phyloP scores from a whole-genome alignment of 1,140 invertebrate species.

The Drosophila kanapiae region DNA sequence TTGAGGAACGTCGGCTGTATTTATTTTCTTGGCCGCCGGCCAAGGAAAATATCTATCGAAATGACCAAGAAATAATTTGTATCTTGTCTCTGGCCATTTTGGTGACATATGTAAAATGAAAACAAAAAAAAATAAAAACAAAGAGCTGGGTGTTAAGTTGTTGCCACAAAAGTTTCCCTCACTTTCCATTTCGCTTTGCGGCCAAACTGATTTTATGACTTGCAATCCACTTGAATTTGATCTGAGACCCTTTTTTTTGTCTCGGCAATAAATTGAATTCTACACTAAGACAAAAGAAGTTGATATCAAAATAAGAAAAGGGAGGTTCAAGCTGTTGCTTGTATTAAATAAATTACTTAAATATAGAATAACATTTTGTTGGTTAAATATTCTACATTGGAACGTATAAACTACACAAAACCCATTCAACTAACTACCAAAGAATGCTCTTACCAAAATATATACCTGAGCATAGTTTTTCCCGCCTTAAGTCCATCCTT shows the following conservation, averaged over 20 bases:
- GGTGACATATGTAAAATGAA: conserved; percentile 30
- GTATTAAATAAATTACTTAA: background rate
- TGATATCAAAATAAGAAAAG: too few species aligned
- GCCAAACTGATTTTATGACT: conserved; percentile 61
- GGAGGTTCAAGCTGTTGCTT: background rate
- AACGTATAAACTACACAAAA: background rate
- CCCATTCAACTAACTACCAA: background rate
- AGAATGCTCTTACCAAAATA: too few species aligned
- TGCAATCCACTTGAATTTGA: conserved; percentile 24
- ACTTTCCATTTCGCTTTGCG: conserved; percentile 1
- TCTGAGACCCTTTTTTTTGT: conserved; percentile 9
- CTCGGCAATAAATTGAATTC: conserved; percentile 60
- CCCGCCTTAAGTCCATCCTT: too few species aligned
- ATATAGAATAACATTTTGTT: background rate
- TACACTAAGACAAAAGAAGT: background rate
- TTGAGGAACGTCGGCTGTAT: conserved; percentile 12
- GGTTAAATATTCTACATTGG: background rate
- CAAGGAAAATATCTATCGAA: conserved; percentile 11
- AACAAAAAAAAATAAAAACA: background rate
- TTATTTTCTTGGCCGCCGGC: conserved; percentile 34
- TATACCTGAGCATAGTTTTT: too few species aligned
- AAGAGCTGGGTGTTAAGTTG: conserved; percentile 20
- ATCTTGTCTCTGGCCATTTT: conserved; percentile 16
- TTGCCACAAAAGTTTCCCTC: background rate
- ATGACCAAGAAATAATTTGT: conserved; percentile 31